Percentiles rank a stretch among this genome's conserved stretches.
Evolutionary conservation across 2,113 vertebrate species (phyloP).

Genomic region (Typhlomys cinereus): DNA sequence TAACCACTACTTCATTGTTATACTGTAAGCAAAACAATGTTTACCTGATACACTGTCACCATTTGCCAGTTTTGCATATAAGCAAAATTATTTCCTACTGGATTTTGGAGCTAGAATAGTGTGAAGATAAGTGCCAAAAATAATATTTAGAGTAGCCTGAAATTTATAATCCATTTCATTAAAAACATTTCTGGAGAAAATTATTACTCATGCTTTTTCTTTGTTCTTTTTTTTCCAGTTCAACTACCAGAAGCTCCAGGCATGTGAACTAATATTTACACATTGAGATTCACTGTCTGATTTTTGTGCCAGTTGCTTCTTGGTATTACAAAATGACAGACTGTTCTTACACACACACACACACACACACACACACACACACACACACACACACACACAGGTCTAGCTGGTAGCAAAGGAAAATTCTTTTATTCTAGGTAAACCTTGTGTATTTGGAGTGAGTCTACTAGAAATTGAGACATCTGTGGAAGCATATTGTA

Average conservation of each 20-base stretch:
- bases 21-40: not conserved
- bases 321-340: not conserved
- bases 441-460: conserved; percentile 2
- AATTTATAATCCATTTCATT: conserved; percentile 32
- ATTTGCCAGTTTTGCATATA: conserved; percentile 5
- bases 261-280: not conserved
- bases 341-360: not conserved
- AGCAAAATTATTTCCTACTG: not conserved
- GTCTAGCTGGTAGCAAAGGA: not conserved
- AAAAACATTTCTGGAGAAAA: not conserved
- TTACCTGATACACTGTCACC: not conserved
- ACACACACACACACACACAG: not conserved
- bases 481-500: not conserved
- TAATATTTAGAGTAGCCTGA: conserved; percentile 30
- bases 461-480: conserved; percentile 1
- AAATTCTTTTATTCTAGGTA: not conserved
- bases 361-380: not conserved
- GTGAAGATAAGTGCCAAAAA: not conserved
- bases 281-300: not conserved
- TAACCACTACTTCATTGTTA: not conserved
- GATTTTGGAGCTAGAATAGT: not conserved
- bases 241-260: not conserved
- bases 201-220: not conserved
- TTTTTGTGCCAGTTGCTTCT: not conserved
- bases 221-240: not conserved